Percentiles rank a stretch among this genome's conserved stretches.
phyloP scores from a whole-genome alignment of 2,797 vertebrate genomes.

The Yasuhikotakia modesta region DNA sequence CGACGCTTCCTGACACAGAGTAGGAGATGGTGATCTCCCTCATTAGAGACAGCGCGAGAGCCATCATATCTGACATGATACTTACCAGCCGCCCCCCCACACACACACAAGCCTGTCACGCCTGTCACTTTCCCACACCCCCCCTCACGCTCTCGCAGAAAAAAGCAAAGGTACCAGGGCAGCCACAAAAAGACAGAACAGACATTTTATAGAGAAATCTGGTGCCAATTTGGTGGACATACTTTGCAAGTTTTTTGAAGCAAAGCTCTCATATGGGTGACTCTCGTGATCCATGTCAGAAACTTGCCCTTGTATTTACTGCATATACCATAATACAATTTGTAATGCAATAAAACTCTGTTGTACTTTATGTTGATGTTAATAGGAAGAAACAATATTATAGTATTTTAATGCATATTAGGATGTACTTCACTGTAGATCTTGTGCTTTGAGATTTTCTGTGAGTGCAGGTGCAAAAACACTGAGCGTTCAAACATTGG shows the following conservation, averaged over 20 bases:
- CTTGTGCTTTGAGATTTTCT: not conserved
- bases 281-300: not conserved
- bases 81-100: slow-evolving; percentile 87
- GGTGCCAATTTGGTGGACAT: slow-evolving; percentile 11
- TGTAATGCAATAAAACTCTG: not conserved
- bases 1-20: slow-evolving; percentile 86
- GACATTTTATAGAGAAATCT: not conserved
- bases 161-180: not conserved
- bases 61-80: slow-evolving; percentile 86
- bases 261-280: slow-evolving; percentile 4
- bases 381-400: not conserved
- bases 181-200: slow-evolving; percentile 5
- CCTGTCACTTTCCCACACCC: slow-evolving; percentile 77
- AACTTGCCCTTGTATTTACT: not conserved
- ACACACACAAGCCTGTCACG: slow-evolving; percentile 82
- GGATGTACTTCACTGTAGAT: not conserved
- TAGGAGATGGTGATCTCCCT: slow-evolving; percentile 86
- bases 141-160: not conserved
- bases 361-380: not conserved
- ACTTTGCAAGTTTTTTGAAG: not conserved
- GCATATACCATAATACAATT: not conserved
- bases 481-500: too few relatives aligned
- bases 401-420: not conserved
- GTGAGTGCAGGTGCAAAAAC: too few relatives aligned
- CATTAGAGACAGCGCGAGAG: slow-evolving; percentile 88